Evolutionary conservation across 23 tunicate species (phyloP), one percentile per base, ranked within the genome.

Genomic region (Oikopleura albicans): DNA sequence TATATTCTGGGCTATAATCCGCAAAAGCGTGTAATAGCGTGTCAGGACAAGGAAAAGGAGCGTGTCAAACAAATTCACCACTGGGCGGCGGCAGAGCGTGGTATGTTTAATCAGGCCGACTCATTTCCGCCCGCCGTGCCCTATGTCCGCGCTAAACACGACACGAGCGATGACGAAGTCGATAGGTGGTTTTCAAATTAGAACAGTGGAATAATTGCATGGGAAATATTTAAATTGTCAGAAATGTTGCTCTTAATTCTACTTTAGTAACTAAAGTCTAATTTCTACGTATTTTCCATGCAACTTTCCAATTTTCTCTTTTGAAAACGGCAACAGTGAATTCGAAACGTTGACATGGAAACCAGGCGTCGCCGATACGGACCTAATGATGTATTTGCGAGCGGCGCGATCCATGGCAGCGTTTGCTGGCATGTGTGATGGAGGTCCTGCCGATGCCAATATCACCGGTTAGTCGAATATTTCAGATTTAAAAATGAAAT

Each of bases 71-170:
- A 92, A 37, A 90, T 92, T 66, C 94, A 90, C 75, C 94, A 93
- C 40, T 93, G 98, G 98, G 88, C 85, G 31, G 98, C 98, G 36
- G 86, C 84, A 39, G 88, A 86, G n/a, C 83, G 98, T 40, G 98
- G 98, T 39, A 85, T 86, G 39, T 88, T 93, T 57, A 90, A 93
- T 76, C 88, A 88, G 87, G 79, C 79, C 4, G 36, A 71, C 28
- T 22, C 4, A 90, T 40, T 93, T 1, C 98, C 98, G 16, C 91
- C 88, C 27, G 56, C 89, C 39, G 36, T 86, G 0, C 89, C 86
- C 1, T 71, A 71, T 76, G 39, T 41, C 66, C 40, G 16, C 63
- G 22, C 83, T 83, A 4, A 85, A 41, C 1, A 41, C 85, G 34
- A 66, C 40, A 27, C 27, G 33, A 37, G 31, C 2, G 2, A 16